Conservation (phyloP, 1,140 invertebrate species). For the Caenorhabditis brenneri region DNA sequence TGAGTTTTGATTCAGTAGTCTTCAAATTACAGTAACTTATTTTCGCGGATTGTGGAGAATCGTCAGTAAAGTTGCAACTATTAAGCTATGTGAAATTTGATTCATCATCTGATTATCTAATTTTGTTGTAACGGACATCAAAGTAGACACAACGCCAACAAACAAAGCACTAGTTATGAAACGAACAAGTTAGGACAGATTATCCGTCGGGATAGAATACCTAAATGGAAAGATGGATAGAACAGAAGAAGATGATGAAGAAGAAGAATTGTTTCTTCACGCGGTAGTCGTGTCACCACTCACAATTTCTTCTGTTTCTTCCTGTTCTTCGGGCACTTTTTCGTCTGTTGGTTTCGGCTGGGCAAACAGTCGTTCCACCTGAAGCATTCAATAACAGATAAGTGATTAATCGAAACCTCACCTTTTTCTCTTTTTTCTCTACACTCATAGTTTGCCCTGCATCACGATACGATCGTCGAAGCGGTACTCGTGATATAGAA, state of each 20-base stretch:
- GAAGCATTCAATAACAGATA: neutral
- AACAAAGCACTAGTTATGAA: neutral
- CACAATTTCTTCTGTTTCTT: conserved; percentile 33
- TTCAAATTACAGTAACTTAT: too few relatives aligned
- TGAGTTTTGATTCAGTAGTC: too few relatives aligned
- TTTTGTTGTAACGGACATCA: too few relatives aligned
- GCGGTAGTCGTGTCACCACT: conserved; percentile 13
- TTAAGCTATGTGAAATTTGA: too few relatives aligned
- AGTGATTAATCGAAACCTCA: neutral
- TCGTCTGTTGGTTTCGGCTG: conserved; percentile 24
- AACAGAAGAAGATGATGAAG: conserved; percentile 29
- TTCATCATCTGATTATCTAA: too few relatives aligned
- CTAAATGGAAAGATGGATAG: conserved; percentile 27
- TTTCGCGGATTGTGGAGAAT: too few relatives aligned
- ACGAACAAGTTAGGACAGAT: neutral
- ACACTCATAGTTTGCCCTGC: conserved; percentile 6
- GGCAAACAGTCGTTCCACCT: conserved; percentile 19
- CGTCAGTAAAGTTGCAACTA: too few relatives aligned
- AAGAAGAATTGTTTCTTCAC: conserved; percentile 29
- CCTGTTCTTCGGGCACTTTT: conserved; percentile 20
- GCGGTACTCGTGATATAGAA: conserved; percentile 3
- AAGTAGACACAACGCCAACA: too few relatives aligned
- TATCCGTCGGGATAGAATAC: conserved; percentile 4
- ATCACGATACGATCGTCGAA: conserved; percentile 10
- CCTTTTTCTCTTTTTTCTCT: conserved; percentile 18